Conservation (phyloP, 2,888 invertebrate genomes). For the Allacma fusca region DNA sequence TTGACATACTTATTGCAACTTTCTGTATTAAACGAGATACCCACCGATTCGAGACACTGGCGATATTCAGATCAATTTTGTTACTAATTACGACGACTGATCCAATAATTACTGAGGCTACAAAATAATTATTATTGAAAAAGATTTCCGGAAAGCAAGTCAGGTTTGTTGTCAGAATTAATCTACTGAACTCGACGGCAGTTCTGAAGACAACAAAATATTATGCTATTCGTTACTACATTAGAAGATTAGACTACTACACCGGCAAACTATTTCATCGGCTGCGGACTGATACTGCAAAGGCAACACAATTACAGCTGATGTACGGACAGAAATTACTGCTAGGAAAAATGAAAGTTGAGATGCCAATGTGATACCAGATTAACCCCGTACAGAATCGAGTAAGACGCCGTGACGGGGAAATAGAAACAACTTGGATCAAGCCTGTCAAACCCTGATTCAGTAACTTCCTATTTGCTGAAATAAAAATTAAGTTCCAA, state of each 20-base stretch:
- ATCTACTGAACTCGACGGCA: too few species aligned
- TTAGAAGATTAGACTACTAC: neutral
- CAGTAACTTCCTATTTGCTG: constrained; percentile 64
- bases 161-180: too few species aligned
- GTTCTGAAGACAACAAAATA: too few species aligned
- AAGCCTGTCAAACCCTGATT: constrained; percentile 63
- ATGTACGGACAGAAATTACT: constrained; percentile 1
- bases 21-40: too few species aligned
- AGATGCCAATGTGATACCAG: constrained; percentile 61
- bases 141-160: too few species aligned
- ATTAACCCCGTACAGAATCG: constrained; percentile 63
- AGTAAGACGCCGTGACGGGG: constrained; percentile 62
- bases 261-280: neutral
- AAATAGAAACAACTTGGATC: constrained; percentile 63
- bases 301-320: neutral
- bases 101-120: too few species aligned
- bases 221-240: neutral
- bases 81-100: too few species aligned
- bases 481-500: constrained; percentile 56
- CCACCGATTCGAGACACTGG: too few species aligned
- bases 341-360: neutral
- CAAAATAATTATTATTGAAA: too few species aligned
- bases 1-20: too few species aligned
- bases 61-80: too few species aligned
- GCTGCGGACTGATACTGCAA: neutral